Evolutionary conservation across 2,888 invertebrate genomes (phyloP).

Genomic region (Argyresthia goedartella): DNA sequence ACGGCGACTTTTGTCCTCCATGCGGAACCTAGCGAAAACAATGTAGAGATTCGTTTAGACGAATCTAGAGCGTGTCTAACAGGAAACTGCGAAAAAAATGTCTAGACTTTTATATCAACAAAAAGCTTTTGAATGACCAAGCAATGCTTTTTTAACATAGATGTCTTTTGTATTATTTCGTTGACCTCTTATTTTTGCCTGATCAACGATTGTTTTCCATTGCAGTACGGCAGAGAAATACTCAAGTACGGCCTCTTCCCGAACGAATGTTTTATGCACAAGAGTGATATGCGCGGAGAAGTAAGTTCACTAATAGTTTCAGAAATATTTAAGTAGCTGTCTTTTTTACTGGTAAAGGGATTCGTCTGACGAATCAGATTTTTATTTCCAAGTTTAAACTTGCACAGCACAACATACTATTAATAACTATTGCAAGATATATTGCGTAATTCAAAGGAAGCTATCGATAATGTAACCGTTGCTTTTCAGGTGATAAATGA

Average conservation of each 20-base stretch:
- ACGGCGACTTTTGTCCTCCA: too few species aligned
- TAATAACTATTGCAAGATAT: neutral
- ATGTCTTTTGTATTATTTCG: neutral
- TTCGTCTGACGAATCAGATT: too few species aligned
- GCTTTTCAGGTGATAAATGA: constrained; percentile 50
- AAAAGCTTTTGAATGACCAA: neutral
- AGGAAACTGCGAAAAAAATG: neutral
- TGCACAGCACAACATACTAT: neutral
- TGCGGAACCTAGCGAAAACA: neutral
- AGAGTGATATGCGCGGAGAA: constrained; percentile 17
- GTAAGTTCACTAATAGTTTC: constrained; percentile 12
- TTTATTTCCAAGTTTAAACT: too few species aligned
- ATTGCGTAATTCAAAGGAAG: neutral
- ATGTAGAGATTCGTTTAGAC: too few species aligned
- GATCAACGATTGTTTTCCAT: neutral
- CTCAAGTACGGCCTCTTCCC: constrained; percentile 32
- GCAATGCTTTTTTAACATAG: neutral
- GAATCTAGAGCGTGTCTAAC: neutral
- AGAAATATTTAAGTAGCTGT: neutral
- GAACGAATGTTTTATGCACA: constrained; percentile 33
- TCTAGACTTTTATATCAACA: neutral
- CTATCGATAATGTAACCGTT: constrained; percentile 25
- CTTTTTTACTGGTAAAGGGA: too few species aligned
- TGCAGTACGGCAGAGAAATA: constrained; percentile 44
- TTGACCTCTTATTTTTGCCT: neutral